Evolutionary conservation across 1,140 invertebrate genomes (phyloP).

Genomic region (Lordiphosa collinella): DNA sequence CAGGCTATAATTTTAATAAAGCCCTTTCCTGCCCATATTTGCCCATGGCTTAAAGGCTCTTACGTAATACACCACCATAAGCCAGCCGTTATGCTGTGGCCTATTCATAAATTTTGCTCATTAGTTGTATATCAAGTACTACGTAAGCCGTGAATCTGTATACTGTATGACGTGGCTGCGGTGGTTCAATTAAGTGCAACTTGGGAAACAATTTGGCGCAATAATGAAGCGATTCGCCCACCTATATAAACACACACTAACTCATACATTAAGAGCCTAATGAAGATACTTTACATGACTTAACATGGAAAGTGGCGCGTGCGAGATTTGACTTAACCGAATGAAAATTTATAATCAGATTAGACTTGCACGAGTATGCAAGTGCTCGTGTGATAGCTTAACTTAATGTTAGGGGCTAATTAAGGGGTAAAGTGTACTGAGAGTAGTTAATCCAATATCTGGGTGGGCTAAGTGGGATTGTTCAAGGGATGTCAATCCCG

Average conservation of each 20-base stretch:
- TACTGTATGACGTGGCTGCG: background rate
- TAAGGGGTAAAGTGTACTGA: no score
- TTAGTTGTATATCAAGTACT: constrained; percentile 4
- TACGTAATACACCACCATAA: no score
- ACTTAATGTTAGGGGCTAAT: no score
- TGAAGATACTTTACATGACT: constrained; percentile 24
- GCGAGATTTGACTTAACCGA: constrained; percentile 2
- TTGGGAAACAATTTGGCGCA: background rate
- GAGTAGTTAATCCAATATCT: no score
- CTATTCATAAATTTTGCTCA: background rate
- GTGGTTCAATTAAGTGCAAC: background rate
- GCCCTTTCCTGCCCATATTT: no score
- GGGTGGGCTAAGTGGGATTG: background rate
- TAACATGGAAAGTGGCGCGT: constrained; percentile 7
- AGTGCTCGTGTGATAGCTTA: no score
- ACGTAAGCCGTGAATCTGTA: background rate
- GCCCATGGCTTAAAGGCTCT: no score
- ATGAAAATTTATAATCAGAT: constrained; percentile 5
- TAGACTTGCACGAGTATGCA: background rate
- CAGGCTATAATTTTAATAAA: no score
- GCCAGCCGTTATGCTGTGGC: background rate
- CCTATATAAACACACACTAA: background rate
- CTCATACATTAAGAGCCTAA: constrained; percentile 1
- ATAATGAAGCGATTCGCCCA: no score
- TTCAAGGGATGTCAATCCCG: no score